A percentile compares a stretch with the other conserved stretches of the same genome.
Conservation (phyloP, 2,888 invertebrate species). For the Gastracanthus pulcherrimus region DNA sequence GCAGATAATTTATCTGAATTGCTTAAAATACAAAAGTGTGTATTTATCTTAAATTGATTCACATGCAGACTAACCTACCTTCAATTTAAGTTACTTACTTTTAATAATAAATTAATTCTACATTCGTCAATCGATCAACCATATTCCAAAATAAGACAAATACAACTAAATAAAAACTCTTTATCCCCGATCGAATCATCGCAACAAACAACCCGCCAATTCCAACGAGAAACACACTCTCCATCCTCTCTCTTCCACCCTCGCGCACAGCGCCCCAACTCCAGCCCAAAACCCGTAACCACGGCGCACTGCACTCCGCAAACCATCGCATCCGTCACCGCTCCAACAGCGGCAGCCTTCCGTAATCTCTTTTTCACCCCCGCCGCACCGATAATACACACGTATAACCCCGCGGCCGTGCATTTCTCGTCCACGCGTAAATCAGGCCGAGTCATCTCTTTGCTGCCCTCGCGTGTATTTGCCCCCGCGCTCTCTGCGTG, state of each 20-base stretch:
- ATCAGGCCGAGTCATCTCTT: neutral
- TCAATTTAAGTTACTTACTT: too few relatives aligned
- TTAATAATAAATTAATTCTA: too few relatives aligned
- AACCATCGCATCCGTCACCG: slow-evolving; percentile 1
- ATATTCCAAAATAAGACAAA: too few relatives aligned
- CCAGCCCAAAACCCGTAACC: too few relatives aligned
- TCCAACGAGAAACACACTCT: neutral
- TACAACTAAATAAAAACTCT: too few relatives aligned
- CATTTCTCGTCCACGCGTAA: neutral
- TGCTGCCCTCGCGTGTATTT: neutral
- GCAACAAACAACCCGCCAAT: neutral
- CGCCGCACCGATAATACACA: neutral
- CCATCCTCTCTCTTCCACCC: neutral
- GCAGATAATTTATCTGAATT: too few relatives aligned
- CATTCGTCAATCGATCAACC: too few relatives aligned
- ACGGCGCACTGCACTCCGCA: neutral
- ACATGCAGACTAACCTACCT: too few relatives aligned
- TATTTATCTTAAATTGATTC: too few relatives aligned
- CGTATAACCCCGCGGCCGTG: neutral
- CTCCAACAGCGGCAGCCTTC: neutral
- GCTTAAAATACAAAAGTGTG: too few relatives aligned
- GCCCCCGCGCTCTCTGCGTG: neutral
- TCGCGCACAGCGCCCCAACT: neutral
- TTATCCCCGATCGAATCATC: too few relatives aligned
- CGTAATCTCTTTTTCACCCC: neutral